Evolutionary conservation across 2,888 invertebrate species (phyloP), one percentile per base, ranked within the genome.

Genomic region (Ophion costatus): DNA sequence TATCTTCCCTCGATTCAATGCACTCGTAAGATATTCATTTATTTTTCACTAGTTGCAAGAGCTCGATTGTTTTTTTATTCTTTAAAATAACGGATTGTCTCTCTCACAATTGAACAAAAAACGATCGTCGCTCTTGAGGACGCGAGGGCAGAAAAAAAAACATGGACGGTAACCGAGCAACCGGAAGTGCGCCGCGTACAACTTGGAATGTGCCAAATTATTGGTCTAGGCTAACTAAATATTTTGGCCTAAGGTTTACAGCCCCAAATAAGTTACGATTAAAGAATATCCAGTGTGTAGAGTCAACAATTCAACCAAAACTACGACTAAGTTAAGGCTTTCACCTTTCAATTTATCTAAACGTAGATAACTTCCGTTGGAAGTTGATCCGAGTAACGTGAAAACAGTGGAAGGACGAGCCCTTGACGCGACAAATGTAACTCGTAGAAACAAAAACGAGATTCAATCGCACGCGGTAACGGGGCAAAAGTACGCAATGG

Each of bases 341-440:
- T 59, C 14, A 29, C 11, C 29, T 70, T n/a, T 20, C 29, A 11
- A 59, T 22, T 17, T 20, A 57, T 20, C 33, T 38, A 20, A 59
- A 42, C 38, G 22, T 22, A 59, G 2, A 51, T 51, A 51, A 17
- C 17, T 17, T 14, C 11, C 45, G 10, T 45, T 5, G 17, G 11
- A 5, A 5, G 17, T 51, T 5, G 17, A 51, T 5, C 51, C 17
- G 17, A 38, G 7, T 38, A 38, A 51, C 14, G 11, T 4, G 17
- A 14, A 59, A 51, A 33, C 22, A 61, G 6, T n/a, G 20, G 69
- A 81, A 57, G 73, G 42, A 74, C 51, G 29, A 45, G 29, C 51
- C 59, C 74, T 51, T n/a, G 14, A 11, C 20, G 51, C 61, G 69
- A 81, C 75, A 75, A 51, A 3, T 14, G 51, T 51, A 17, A 14